These are phyloP conservation scores for Forbesichthys agassizii DNA, from an alignment of 2,113 vertebrate genomes.

Conservation along the genomic window DNA sequence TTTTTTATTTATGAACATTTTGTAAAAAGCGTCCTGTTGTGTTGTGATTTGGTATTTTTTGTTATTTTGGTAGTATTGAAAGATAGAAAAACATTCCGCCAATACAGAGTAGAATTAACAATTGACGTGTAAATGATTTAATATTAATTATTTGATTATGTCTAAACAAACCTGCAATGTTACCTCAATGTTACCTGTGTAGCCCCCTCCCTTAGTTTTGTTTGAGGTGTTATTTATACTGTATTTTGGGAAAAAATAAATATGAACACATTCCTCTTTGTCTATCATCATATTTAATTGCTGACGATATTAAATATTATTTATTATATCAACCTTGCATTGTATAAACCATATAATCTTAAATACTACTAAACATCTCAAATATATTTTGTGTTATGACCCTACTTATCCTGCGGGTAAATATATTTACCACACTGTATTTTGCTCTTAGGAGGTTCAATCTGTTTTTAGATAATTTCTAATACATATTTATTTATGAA, in stretches of 20 bases:
- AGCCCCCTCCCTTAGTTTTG: slow-evolving; percentile 44
- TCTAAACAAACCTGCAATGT: slow-evolving; percentile 26
- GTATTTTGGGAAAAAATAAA: slow-evolving; percentile 53
- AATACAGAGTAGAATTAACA: slow-evolving; percentile 30
- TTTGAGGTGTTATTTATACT: slow-evolving; percentile 73
- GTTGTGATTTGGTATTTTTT: slow-evolving; percentile 20
- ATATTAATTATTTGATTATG: not conserved
- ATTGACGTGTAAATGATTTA: slow-evolving; percentile 39
- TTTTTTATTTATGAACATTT: slow-evolving; percentile 40
- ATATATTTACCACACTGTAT: not conserved
- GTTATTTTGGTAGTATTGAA: slow-evolving; percentile 19
- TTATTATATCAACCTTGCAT: not conserved
- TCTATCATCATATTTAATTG: not conserved
- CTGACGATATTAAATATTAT: not conserved
- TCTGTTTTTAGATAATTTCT: not conserved
- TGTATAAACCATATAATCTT: too few species aligned
- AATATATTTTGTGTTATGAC: not conserved
- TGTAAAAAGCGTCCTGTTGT: slow-evolving; percentile 36
- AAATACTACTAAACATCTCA: not conserved
- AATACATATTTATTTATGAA: too few species aligned
- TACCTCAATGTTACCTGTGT: slow-evolving; percentile 31
- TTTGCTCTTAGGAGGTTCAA: not conserved
- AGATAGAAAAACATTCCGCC: slow-evolving; percentile 61
- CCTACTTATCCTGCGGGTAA: slow-evolving; percentile 27
- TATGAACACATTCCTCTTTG: not conserved